Percentiles rank a stretch among this genome's conserved stretches.
Conservation (phyloP, 2,888 invertebrate genomes). For the Eutolmus rufibarbis region DNA sequence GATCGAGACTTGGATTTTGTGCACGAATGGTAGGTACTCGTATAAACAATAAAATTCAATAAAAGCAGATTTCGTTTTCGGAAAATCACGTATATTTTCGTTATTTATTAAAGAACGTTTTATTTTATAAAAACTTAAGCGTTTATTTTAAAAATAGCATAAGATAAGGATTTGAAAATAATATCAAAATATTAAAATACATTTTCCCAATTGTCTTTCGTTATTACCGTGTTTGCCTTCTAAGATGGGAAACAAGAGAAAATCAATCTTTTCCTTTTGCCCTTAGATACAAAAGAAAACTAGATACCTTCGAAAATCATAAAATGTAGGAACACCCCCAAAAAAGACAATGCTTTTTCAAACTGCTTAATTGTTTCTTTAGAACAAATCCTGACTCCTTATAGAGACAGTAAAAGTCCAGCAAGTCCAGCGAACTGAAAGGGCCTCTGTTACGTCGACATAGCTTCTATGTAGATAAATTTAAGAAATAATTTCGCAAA, state of each 20-base stretch:
- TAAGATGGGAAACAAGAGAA: not conserved
- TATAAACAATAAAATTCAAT: too few species aligned
- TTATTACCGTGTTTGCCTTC: not conserved
- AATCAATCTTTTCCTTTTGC: not conserved
- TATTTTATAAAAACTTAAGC: too few species aligned
- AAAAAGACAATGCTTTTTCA: not conserved
- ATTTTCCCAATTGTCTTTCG: too few species aligned
- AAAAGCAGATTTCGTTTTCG: too few species aligned
- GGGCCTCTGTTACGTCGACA: not conserved
- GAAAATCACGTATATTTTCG: too few species aligned
- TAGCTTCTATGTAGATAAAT: not conserved
- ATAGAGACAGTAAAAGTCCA: not conserved
- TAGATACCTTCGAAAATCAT: not conserved
- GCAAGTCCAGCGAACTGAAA: not conserved
- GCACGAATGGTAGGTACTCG: too few species aligned
- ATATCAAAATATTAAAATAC: too few species aligned
- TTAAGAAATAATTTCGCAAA: not conserved
- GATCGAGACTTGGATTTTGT: too few species aligned
- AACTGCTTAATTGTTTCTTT: not conserved
- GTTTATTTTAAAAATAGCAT: too few species aligned
- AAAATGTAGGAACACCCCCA: not conserved
- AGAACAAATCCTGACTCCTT: not conserved
- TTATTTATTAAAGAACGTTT: too few species aligned
- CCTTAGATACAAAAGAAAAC: not conserved
- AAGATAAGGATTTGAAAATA: too few species aligned